phyloP scores from a whole-genome alignment of 1,140 invertebrate species.

The Lasaia peninsularis region DNA sequence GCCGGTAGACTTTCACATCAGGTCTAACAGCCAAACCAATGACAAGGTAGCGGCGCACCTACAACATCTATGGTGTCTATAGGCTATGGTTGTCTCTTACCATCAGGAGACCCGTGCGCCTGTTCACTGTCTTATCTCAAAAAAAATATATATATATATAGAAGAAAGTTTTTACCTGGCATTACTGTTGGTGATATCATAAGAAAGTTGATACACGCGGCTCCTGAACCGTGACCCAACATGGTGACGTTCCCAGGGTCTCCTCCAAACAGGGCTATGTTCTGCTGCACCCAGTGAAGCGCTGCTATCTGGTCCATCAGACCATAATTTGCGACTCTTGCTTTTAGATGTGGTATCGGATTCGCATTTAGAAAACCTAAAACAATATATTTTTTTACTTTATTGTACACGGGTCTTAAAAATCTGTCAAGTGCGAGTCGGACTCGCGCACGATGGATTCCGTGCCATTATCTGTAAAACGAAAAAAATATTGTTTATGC shows the following conservation, averaged over 20 bases:
- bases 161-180: conserved; percentile 83
- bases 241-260: conserved; percentile 93
- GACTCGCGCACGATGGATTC: no score
- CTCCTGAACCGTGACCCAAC: conserved; percentile 95
- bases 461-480: no score
- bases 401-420: background rate
- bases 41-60: no score
- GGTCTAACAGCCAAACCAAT: no score
- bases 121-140: no score
- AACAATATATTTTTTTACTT: conserved; percentile 4
- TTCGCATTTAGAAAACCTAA: conserved; percentile 92
- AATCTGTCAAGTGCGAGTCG: no score
- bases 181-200: conserved; percentile 96
- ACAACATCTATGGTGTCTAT: no score
- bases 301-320: conserved; percentile 96
- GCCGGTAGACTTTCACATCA: no score
- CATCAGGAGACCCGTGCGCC: no score
- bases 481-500: no score
- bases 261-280: conserved; percentile 93
- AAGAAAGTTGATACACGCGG: conserved; percentile 95
- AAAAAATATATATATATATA: no score
- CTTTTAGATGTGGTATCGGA: conserved; percentile 86
- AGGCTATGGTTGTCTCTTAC: no score
- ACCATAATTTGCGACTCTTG: conserved; percentile 93
- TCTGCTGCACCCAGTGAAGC: conserved; percentile 94